Conservation (phyloP, 2,797 vertebrate genomes). For the Eulemur rubriventer region DNA sequence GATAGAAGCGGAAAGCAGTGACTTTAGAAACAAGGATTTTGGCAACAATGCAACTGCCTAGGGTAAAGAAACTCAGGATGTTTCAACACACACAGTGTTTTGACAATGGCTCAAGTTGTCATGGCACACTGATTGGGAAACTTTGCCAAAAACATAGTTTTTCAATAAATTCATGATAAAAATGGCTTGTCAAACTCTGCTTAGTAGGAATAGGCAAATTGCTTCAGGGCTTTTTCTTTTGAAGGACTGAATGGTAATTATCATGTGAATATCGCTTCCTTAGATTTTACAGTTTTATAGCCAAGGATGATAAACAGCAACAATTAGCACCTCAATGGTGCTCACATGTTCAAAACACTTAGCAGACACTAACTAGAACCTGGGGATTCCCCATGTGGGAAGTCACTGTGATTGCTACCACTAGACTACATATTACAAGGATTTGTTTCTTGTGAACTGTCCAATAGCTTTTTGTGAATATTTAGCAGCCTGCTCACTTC, state of each 20-base stretch:
- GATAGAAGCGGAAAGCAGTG: conserved; percentile 31
- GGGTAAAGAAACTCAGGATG: conserved; percentile 44
- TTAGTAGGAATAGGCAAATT: conserved; percentile 60
- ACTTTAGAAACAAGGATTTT: conserved; percentile 50
- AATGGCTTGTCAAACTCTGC: conserved; percentile 42
- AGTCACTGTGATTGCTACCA: neutral
- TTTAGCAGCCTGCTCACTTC: conserved; percentile 23
- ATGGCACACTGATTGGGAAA: conserved; percentile 47
- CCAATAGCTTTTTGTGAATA: conserved; percentile 41
- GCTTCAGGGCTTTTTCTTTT: conserved; percentile 50
- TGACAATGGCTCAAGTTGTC: conserved; percentile 56
- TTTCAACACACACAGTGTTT: conserved; percentile 55
- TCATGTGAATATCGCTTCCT: conserved; percentile 59
- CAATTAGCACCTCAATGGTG: conserved; percentile 17
- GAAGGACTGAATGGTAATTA: conserved; percentile 49
- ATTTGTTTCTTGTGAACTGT: conserved; percentile 41
- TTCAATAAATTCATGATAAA: conserved; percentile 51
- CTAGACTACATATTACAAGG: neutral
- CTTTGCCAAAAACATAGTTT: conserved; percentile 37
- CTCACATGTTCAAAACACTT: conserved; percentile 47
- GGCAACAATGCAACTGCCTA: neutral
- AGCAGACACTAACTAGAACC: conserved; percentile 20
- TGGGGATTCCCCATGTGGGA: neutral
- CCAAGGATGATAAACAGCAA: conserved; percentile 52
- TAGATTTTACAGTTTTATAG: conserved; percentile 55